Evolutionary conservation across 2,113 vertebrate genomes (phyloP).

Genomic region (Cyphotilapia sp.): DNA sequence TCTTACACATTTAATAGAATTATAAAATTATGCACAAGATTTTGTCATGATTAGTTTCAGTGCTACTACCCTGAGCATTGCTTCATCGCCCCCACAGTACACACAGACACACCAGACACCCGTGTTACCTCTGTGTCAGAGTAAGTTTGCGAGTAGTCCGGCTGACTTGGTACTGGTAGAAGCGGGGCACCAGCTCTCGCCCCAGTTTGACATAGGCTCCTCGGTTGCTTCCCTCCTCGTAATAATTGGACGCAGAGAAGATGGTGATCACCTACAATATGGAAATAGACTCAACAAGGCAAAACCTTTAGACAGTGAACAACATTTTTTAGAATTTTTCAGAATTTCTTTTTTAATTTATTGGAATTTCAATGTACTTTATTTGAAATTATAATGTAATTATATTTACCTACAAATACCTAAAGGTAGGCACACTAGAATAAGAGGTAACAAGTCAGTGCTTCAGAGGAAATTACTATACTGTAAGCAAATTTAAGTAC

Average conservation of each 20-base stretch:
- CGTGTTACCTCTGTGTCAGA: constrained; percentile 78
- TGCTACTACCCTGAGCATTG: background rate
- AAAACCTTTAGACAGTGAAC: background rate
- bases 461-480: background rate
- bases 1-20: background rate
- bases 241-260: constrained; percentile 85
- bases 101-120: constrained; percentile 9
- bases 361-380: background rate
- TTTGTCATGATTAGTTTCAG: background rate
- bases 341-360: background rate
- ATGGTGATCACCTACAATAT: constrained; percentile 65
- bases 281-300: background rate
- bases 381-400: background rate
- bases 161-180: constrained; percentile 91
- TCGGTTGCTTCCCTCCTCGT: constrained; percentile 91
- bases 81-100: background rate
- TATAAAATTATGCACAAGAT: background rate
- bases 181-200: constrained; percentile 73
- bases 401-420: background rate
- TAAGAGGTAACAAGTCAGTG: background rate
- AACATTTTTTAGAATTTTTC: background rate
- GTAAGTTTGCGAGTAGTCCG: constrained; percentile 73
- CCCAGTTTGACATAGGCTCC: constrained; percentile 90
- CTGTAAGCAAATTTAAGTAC: background rate
- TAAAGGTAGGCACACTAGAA: background rate